Percentiles rank a stretch among this genome's conserved stretches.
phyloP scores from a whole-genome alignment of 2,113 vertebrate species.

The Osmerus eperlanus region DNA sequence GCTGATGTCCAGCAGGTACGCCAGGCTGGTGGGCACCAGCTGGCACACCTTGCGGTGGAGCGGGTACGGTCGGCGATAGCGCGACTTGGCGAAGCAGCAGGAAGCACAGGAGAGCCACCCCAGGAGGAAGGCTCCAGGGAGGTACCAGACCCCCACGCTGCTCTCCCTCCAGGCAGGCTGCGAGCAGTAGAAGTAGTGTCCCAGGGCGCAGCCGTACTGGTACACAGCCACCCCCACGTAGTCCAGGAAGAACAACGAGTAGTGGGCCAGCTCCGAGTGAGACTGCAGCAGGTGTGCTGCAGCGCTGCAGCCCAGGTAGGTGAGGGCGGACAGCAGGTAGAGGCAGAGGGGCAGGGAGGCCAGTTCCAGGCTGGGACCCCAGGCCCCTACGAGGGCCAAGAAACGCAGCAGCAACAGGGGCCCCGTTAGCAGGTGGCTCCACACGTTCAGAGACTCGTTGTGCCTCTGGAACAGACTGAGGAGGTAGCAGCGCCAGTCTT shows the following conservation, averaged over 20 bases:
- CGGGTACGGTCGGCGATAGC: constrained; percentile 85
- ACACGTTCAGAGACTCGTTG: constrained; percentile 90
- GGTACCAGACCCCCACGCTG: constrained; percentile 73
- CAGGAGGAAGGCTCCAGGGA: constrained; percentile 81
- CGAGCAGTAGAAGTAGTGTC: constrained; percentile 87
- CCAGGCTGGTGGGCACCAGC: constrained; percentile 81
- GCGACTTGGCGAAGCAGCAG: constrained; percentile 87
- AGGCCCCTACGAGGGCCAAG: constrained; percentile 71
- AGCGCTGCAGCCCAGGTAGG: constrained; percentile 82
- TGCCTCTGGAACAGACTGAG: constrained; percentile 91
- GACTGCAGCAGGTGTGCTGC: constrained; percentile 92
- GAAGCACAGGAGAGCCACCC: constrained; percentile 85
- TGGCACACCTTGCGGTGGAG: constrained; percentile 85
- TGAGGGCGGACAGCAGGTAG: constrained; percentile 79
- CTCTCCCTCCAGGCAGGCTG: constrained; percentile 81
- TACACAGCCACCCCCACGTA: constrained; percentile 87
- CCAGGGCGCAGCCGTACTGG: constrained; percentile 87
- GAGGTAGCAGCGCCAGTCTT: constrained; percentile 86
- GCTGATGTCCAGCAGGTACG: constrained; percentile 85
- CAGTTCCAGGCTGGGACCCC: constrained; percentile 56
- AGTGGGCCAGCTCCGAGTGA: constrained; percentile 84
- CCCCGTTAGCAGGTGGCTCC: constrained; percentile 84
- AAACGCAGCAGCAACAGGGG: constrained; percentile 80
- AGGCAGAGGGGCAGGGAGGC: constrained; percentile 78
- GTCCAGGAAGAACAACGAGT: constrained; percentile 90